A percentile compares a stretch with the other conserved stretches of the same genome.
Conservation (phyloP, 2,113 vertebrate species). For the Perccottus glenii region DNA sequence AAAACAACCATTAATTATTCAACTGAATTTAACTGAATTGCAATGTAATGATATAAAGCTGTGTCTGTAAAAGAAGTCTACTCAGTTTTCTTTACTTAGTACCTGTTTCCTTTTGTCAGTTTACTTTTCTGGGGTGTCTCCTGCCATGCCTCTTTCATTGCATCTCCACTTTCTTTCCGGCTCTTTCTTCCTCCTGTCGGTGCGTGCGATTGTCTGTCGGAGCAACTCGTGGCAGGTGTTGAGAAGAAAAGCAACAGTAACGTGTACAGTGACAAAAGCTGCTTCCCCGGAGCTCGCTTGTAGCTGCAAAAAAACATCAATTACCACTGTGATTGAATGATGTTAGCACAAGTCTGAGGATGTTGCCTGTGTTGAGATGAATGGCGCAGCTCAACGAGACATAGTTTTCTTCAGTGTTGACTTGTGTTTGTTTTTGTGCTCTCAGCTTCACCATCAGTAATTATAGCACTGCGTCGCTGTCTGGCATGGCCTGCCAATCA, state of each 20-base stretch:
- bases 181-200: conserved; percentile 23
- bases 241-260: conserved; percentile 22
- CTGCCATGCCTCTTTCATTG: conserved; percentile 5
- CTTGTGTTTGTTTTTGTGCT: conserved; percentile 53
- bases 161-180: conserved; percentile 20
- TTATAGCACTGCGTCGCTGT: conserved; percentile 56
- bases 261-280: conserved; percentile 46
- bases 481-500: conserved; percentile 67
- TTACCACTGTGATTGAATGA: conserved; percentile 71
- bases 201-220: conserved; percentile 52
- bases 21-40: too few relatives aligned
- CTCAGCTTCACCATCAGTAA: conserved; percentile 51
- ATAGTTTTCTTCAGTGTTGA: conserved; percentile 39
- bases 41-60: too few relatives aligned
- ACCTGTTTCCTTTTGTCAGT: conserved; percentile 2
- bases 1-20: too few relatives aligned
- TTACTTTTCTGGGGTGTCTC: conserved; percentile 11
- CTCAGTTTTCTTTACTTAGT: conserved; percentile 13
- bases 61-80: neutral
- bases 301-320: conserved; percentile 60
- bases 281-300: conserved; percentile 55
- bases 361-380: conserved; percentile 62
- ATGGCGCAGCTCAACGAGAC: conserved; percentile 33
- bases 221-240: conserved; percentile 76
- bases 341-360: conserved; percentile 64